Base-by-base conservation (phyloP, 2,797 vertebrate genomes). In the Melanotaenia pygmaea region DNA sequence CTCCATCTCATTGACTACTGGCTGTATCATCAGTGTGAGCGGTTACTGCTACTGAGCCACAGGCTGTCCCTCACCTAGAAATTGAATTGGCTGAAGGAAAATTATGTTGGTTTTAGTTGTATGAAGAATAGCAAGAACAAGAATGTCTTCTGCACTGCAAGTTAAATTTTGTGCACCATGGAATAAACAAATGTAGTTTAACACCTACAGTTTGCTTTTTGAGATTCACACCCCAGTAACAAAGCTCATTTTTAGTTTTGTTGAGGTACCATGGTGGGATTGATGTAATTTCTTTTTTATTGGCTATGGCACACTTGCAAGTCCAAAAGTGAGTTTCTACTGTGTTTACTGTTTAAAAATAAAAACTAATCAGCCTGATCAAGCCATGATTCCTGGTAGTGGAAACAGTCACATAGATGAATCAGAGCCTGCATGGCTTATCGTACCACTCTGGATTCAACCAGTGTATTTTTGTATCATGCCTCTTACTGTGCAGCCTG, bases 1-100 rank as follows among this genome's bases (percentile, higher is more conserved):
- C 77, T 83, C 80, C 71, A 74, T 89, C 83, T 85, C 86, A 71
- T 22, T 79, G 84, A 77, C 79, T 84, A 53, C 77, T 72, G 86
- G 86, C 86, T 63, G 77, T 74, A 82, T 86, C 83, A 76, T 72
- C 74, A 57, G 64, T 18, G 54, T 38, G 81, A 84, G 60, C 72
- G 26, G 54, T 67, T 81, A 86, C 77, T 81, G 77, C 79, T 84
- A 77, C 53, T 18, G 66, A 81, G 74, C 82, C 80, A 67, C 71
- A 32, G 70, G 73, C 77, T 67, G 26, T 62, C 70, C 64, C 58
- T 77, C 24, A 38, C 75, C 80, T 43, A 60, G 70, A 80, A 80
- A 84, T 68, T 72, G 65, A 64, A 66, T 45, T 22, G 74, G 76
- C 77, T 72, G 22, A 57, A 71, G 9, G 59, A 80, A 83, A 68